Percentiles rank a stretch among this genome's conserved stretches.
phyloP scores from a whole-genome alignment of 1,140 invertebrate genomes.

The Pseudoatta argentina region DNA sequence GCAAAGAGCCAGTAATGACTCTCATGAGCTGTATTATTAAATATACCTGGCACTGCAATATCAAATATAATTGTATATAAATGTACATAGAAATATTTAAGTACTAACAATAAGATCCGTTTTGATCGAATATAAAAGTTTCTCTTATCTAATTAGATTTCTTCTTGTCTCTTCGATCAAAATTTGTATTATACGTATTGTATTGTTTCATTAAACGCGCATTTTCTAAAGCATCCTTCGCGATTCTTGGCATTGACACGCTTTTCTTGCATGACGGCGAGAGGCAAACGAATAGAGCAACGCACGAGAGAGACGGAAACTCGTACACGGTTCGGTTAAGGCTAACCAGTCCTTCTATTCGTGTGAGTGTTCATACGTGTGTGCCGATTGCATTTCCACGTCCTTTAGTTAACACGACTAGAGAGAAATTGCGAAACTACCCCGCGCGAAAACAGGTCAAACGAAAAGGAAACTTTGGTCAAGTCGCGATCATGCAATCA shows the following conservation, averaged over 20 bases:
- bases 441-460: slow-evolving; percentile 62
- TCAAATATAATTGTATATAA: background rate
- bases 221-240: background rate
- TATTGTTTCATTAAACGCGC: background rate
- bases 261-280: slow-evolving; percentile 54
- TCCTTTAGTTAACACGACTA: slow-evolving; percentile 65
- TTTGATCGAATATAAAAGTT: too few species aligned
- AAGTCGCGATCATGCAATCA: slow-evolving; percentile 7
- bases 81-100: too few species aligned
- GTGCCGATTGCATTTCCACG: slow-evolving; percentile 70
- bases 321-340: slow-evolving; percentile 75
- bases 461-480: slow-evolving; percentile 15
- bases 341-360: slow-evolving; percentile 68
- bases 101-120: too few species aligned
- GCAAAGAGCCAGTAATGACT: too few species aligned
- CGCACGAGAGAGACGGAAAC: slow-evolving; percentile 65
- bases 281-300: slow-evolving; percentile 53
- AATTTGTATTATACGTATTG: too few species aligned
- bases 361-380: background rate
- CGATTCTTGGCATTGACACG: slow-evolving; percentile 75
- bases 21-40: background rate
- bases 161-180: too few species aligned
- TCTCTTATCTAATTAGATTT: too few species aligned
- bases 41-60: background rate
- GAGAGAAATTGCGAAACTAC: slow-evolving; percentile 55